Evolutionary conservation across 2,797 vertebrate species (phyloP).

Genomic region (Buphagus erythrorhynchus): DNA sequence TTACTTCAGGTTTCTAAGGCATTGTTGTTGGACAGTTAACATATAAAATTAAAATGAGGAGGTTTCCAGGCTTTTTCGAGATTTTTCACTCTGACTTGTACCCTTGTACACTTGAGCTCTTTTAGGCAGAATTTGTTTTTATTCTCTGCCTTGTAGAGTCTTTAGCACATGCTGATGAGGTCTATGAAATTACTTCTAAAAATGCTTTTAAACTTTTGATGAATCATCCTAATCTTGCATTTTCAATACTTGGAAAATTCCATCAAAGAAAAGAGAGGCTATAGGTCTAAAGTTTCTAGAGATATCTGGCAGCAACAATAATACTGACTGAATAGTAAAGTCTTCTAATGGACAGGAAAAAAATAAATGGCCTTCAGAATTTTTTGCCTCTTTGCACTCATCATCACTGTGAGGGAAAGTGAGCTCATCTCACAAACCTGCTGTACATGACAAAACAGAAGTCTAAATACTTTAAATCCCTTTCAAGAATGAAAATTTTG

Average conservation of each 20-base stretch:
- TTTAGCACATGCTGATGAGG: background rate
- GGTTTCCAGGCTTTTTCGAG: background rate
- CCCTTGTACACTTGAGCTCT: background rate
- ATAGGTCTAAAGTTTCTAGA: background rate
- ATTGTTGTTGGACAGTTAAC: background rate
- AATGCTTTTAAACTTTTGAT: background rate
- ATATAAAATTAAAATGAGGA: background rate
- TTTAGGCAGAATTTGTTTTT: background rate
- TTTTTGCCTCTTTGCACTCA: background rate
- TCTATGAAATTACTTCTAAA: background rate
- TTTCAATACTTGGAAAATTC: background rate
- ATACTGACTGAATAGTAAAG: background rate
- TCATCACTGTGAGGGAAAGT: background rate
- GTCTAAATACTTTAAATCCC: background rate
- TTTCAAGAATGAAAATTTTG: background rate
- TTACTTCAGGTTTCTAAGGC: background rate
- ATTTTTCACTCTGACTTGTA: background rate
- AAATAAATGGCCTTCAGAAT: background rate
- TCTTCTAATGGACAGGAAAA: background rate
- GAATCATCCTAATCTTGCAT: background rate
- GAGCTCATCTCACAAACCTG: background rate
- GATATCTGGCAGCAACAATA: background rate
- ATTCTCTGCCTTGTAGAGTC: background rate
- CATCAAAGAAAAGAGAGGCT: background rate
- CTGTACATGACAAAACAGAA: background rate